Percentiles rank a stretch among this genome's conserved stretches.
phyloP scores from a whole-genome alignment of 2,888 invertebrate species.

The Rhingia campestris region DNA sequence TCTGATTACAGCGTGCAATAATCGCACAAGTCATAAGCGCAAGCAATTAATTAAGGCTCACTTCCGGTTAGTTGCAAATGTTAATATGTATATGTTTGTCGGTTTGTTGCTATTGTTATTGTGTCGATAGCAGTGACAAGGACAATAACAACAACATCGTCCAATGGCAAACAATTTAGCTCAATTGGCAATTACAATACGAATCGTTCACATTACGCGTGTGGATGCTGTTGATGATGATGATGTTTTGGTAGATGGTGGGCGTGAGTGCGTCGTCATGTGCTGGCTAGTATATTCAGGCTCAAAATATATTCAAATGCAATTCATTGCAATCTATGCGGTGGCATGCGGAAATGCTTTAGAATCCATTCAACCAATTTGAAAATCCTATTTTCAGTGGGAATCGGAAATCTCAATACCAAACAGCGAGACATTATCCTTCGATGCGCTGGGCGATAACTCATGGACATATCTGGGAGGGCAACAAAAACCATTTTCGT shows the following conservation, averaged over 20 bases:
- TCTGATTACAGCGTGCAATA: slow-evolving; percentile 66
- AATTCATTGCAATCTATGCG: slow-evolving; percentile 52
- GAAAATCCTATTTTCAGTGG: slow-evolving; percentile 54
- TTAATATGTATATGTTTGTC: slow-evolving; percentile 21
- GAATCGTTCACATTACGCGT: slow-evolving; percentile 30
- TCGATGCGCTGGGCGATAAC: background rate
- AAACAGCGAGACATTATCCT: slow-evolving; percentile 5
- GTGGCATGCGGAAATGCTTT: slow-evolving; percentile 39
- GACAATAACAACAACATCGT: slow-evolving; percentile 47
- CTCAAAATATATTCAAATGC: slow-evolving; percentile 57
- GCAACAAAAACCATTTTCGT: slow-evolving; percentile 40
- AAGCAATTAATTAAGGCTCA: slow-evolving; percentile 63
- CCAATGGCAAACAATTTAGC: slow-evolving; percentile 64
- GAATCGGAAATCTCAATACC: slow-evolving; percentile 35
- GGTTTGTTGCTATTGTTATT: background rate
- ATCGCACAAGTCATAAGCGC: slow-evolving; percentile 68
- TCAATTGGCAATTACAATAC: slow-evolving; percentile 62
- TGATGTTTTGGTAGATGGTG: slow-evolving; percentile 19
- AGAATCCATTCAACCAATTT: slow-evolving; percentile 64
- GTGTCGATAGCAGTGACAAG: slow-evolving; percentile 38
- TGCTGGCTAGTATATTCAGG: background rate
- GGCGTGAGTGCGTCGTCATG: background rate
- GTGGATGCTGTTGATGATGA: slow-evolving; percentile 16
- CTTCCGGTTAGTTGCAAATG: slow-evolving; percentile 19
- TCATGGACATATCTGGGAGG: slow-evolving; percentile 31